Base-by-base conservation (phyloP, 2,888 invertebrate genomes). In the Ormia ochracea region DNA sequence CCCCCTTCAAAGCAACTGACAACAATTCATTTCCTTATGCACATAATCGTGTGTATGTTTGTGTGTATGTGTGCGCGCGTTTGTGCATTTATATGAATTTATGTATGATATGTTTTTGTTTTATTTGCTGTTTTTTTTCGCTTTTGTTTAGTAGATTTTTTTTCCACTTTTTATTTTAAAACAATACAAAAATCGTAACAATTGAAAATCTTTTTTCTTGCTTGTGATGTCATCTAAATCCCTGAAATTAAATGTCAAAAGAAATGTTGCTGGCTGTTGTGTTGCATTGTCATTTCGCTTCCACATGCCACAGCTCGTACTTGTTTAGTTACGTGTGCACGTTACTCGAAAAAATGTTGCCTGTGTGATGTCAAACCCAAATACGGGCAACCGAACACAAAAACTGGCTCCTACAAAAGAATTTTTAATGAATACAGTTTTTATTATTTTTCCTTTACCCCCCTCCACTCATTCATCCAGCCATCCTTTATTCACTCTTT, bases 221-320 rank as follows among this genome's bases (percentile, higher is more conserved):
- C 19, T 50, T 63, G 68, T 80, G 76, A 80, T 80, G 80, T 80
- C 80, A 80, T 80, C 76, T 80, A 80, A 80, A 76, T 80, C 80
- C 76, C 72, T 76, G 80, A 80, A 80, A 80, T 76, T 80, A 76
- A 80, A 80, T 76, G 80, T 80, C 80, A 80, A 73, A 80, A 80
- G 80, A 80, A 76, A 66, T 66, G 59, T 76, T 66, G 61, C 58
- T 74, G 56, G 36, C 21, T 66, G 63, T 33, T 63, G 31, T 45
- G 50, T 63, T 36, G 63, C 19, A 21, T 54, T 54, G 65, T 65
- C 65, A 65, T 36, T 50, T 36, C 50, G 17, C 33, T 48, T 36
- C 63, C 23, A 28, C 50, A 52, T 52, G 50, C 26, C 65, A 52
- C 19, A 56, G 31, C 36, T 26, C 36, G 36, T 10, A 19, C 38